Conservation (phyloP, 2,888 invertebrate genomes). For the Spicauda simplicius region DNA sequence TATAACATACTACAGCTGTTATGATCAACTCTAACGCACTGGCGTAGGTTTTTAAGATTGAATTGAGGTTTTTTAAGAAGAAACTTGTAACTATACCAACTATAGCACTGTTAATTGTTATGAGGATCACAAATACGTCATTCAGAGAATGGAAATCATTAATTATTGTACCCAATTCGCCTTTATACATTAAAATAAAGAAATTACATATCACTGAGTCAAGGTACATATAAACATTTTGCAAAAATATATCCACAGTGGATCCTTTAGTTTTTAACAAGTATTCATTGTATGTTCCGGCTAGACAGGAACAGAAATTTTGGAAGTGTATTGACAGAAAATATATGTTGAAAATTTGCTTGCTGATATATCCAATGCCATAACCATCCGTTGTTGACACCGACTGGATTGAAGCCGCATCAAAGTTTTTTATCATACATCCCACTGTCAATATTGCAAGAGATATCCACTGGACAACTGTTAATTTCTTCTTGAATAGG, state of each 20-base stretch:
- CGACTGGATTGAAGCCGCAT: slow-evolving; percentile 68
- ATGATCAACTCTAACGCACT: slow-evolving; percentile 96
- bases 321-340: slow-evolving; percentile 89
- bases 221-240: slow-evolving; percentile 97
- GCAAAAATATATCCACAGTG: slow-evolving; percentile 94
- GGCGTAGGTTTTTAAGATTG: slow-evolving; percentile 97
- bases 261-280: slow-evolving; percentile 94
- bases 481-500: slow-evolving; percentile 93
- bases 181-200: slow-evolving; percentile 88
- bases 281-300: slow-evolving; percentile 98
- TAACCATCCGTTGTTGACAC: slow-evolving; percentile 44
- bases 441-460: slow-evolving; percentile 93
- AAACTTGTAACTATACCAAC: slow-evolving; percentile 97
- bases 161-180: slow-evolving; percentile 87
- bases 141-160: slow-evolving; percentile 83
- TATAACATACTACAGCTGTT: slow-evolving; percentile 94
- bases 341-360: slow-evolving; percentile 82
- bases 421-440: slow-evolving; percentile 95
- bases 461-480: slow-evolving; percentile 94
- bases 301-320: slow-evolving; percentile 96
- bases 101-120: slow-evolving; percentile 94
- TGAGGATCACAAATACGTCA: slow-evolving; percentile 89
- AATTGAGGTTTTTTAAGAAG: slow-evolving; percentile 96
- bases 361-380: slow-evolving; percentile 57
- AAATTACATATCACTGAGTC: slow-evolving; percentile 97